Evolutionary conservation across 2,888 invertebrate species (phyloP), one percentile per base, ranked within the genome.

Genomic region (Dryobotodes eremita): DNA sequence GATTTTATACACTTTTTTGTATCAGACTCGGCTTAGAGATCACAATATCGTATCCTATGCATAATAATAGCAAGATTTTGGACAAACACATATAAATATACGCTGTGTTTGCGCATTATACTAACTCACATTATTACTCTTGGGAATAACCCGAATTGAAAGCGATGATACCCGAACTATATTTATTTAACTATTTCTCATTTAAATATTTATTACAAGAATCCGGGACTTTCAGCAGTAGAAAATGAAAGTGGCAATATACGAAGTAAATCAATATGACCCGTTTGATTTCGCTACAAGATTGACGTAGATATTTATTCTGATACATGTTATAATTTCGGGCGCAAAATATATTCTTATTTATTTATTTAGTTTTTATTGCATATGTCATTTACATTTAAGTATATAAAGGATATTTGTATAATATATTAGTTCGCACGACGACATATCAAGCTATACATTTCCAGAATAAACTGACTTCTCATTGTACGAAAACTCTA

Each of bases 141-240:
- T 70, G 86, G 79, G 86, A 75, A 61, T 62, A 78, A 62, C 50
- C 57, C 74, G 46, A 77, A 78, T 55, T 75, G 71, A 84, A 68
- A 81, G 71, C 71, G 6, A 78, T 74, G 75, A 71, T 72, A 64
- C 82, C 36, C 59, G 23, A 55, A 53, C 61, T 70, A 77, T 76
- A n/a, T 71, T 68, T 86, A 83, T 82, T 71, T 68, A 77, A n/a
- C 70, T 61, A 73, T 70, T 62, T 83, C 76, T 82, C 62, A 76
- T 86, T 86, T 83, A 72, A 82, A 83, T 86, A 83, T 84, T 84
- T 86, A 86, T 84, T 77, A 31, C 23, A 15, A 53, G 48, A 64
- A 71, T 71, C 59, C 53, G 73, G 26, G 86, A 36, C 31, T 75
- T 55, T 42, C 42, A 68, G 59, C 20, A 36, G 57, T 53, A 53